Percentiles rank a stretch among this genome's conserved stretches.
Conservation (phyloP, 2,888 invertebrate genomes). For the Ophion costatus region DNA sequence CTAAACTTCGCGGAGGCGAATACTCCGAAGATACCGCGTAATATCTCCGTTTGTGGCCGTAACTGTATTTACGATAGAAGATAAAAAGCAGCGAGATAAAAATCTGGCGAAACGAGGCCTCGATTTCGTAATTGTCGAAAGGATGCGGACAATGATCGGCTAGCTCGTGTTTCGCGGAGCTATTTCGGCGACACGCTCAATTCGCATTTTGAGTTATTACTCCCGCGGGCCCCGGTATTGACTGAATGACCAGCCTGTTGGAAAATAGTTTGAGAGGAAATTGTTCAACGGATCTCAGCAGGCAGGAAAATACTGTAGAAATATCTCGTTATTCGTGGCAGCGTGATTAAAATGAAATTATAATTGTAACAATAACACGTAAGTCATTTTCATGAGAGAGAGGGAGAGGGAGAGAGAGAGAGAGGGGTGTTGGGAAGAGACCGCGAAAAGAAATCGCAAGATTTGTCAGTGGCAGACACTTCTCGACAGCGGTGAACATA, state of each 20-base stretch:
- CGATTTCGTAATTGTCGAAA: slow-evolving; percentile 38
- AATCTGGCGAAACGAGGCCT: neutral
- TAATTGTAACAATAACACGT: neutral
- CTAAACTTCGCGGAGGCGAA: neutral
- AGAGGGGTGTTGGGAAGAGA: neutral
- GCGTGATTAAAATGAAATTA: neutral
- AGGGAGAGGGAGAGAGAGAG: neutral
- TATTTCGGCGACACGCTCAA: slow-evolving; percentile 21
- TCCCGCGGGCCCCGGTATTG: slow-evolving; percentile 17
- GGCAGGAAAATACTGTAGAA: neutral
- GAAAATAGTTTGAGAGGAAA: slow-evolving; percentile 13
- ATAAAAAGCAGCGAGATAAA: slow-evolving; percentile 15
- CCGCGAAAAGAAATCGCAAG: neutral
- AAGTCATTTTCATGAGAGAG: neutral
- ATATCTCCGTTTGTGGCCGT: slow-evolving; percentile 19
- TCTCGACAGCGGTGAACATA: neutral
- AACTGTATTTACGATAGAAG: slow-evolving; percentile 35
- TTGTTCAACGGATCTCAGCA: neutral
- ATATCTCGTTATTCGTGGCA: neutral
- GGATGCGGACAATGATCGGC: slow-evolving; percentile 32
- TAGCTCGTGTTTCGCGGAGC: slow-evolving; percentile 17
- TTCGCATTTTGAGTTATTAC: slow-evolving; percentile 21
- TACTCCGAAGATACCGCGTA: neutral
- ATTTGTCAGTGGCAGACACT: neutral
- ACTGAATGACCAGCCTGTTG: neutral